Base-by-base conservation (phyloP, 2,113 vertebrate genomes). In the Stigmatopora nigra region DNA sequence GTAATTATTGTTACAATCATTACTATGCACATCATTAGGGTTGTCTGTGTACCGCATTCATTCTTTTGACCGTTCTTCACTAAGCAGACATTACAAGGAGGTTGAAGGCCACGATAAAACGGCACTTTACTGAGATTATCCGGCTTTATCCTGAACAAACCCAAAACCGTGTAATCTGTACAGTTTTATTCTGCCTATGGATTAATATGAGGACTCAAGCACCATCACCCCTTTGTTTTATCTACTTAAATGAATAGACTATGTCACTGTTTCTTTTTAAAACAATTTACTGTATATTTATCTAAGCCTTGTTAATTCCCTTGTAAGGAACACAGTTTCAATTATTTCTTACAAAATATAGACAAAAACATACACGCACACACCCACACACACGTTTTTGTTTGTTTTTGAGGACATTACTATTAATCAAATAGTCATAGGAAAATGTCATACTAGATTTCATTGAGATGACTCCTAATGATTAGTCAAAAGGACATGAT, bases 61-160 rank as follows among this genome's bases (percentile, higher is more conserved):
- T 72, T 59, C 71, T 38, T 14, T 16, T 16, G 60, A 64, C 14
- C 25, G 38, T 48, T 60, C 22, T 45, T 64, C 53, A 62, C 70
- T 57, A 59, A 71, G 45, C 51, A 58, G 48, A 72, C 69, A 72
- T 51, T 35, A 58, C 10, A 53, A 57, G 20, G 69, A 75, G 71
- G 69, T 20, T 35, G 41, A 68, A 51, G 66, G 53, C 1, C 17
- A 51, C 68, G 63, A 13, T 44, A 58, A 74, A 36, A 64, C 60
- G 60, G 69, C 68, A 78, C 70, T 81, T 76, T 71, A 46, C 64
- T 20, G 75, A 78, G 79, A 84, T 79, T 70, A 84, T 79, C 77
- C 79, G 57, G 66, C 75, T 81, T 71, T 70, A 79, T 70, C 73
- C 53, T 69, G 68, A 74, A 62, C 44, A 36, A 70, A 74, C 65